Conservation (phyloP, 2,797 vertebrate species). For the Nyctalus aviator region DNA sequence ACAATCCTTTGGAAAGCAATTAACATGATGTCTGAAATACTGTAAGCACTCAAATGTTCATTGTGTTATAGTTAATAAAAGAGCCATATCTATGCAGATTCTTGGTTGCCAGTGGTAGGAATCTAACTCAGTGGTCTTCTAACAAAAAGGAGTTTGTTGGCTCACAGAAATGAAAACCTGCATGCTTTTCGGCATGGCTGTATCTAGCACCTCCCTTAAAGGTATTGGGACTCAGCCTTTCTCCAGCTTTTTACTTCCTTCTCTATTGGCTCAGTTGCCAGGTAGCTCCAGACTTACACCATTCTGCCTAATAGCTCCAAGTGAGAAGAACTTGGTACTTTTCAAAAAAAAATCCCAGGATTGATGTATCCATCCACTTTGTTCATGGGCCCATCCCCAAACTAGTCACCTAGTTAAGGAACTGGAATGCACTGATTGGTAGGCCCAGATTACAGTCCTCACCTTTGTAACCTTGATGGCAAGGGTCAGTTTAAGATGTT, state of each 20-base stretch:
- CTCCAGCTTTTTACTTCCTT: neutral
- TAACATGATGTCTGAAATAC: accelerated
- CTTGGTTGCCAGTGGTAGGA: neutral
- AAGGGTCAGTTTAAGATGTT: neutral
- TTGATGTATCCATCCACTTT: neutral
- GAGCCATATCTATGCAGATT: neutral
- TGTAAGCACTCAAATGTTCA: neutral
- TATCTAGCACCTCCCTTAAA: neutral
- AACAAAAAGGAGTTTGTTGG: neutral
- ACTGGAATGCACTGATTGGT: neutral
- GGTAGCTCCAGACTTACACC: neutral
- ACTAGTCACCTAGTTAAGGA: neutral
- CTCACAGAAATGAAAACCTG: neutral
- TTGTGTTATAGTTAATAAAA: neutral
- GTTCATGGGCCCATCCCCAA: neutral
- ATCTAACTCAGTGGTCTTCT: neutral
- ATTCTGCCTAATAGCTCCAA: neutral
- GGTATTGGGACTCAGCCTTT: neutral
- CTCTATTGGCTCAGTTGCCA: neutral
- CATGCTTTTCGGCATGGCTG: neutral
- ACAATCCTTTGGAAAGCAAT: neutral
- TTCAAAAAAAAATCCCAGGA: neutral
- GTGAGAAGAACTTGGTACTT: neutral
- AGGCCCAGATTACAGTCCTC: neutral
- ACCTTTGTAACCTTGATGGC: neutral